These are phyloP conservation scores for Neolamprologus sp. DNA, from an alignment of 2,113 vertebrate genomes.

Conservation along the genomic window DNA sequence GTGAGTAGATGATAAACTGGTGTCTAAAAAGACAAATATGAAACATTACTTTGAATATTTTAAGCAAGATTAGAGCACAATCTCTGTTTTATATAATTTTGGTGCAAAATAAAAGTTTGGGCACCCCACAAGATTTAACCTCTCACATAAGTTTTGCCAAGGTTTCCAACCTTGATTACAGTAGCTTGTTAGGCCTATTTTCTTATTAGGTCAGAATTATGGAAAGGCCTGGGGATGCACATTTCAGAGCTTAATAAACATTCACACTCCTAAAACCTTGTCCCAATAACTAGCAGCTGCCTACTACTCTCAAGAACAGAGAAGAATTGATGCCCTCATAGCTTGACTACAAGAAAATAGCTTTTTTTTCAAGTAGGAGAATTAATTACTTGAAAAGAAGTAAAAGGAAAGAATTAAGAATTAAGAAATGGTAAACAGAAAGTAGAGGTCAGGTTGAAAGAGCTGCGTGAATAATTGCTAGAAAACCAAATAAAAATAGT, in stretches of 20 bases:
- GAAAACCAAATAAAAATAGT: background rate
- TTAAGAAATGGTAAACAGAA: background rate
- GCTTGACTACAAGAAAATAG: background rate
- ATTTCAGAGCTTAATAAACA: background rate
- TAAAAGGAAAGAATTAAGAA: too few relatives aligned
- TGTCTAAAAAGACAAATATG: background rate
- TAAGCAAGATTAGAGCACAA: fast-evolving
- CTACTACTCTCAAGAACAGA: background rate
- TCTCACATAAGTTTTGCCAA: background rate
- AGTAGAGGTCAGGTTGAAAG: background rate
- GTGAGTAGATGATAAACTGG: background rate
- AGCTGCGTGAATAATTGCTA: background rate
- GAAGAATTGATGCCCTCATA: background rate
- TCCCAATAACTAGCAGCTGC: background rate
- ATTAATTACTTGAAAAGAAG: too few relatives aligned
- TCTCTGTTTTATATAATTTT: background rate
- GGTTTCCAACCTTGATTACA: background rate
- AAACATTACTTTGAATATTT: background rate
- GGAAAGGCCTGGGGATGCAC: background rate
- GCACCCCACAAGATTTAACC: background rate
- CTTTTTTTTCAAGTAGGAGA: background rate
- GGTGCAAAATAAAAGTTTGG: background rate
- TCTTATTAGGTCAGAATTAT: background rate
- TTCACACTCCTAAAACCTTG: background rate
- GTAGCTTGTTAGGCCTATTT: background rate